Percentiles rank a stretch among this genome's conserved stretches.
These are phyloP conservation scores for Pangasius larnaudii DNA, from an alignment of 2,797 vertebrate species.

Conservation along the genomic window DNA sequence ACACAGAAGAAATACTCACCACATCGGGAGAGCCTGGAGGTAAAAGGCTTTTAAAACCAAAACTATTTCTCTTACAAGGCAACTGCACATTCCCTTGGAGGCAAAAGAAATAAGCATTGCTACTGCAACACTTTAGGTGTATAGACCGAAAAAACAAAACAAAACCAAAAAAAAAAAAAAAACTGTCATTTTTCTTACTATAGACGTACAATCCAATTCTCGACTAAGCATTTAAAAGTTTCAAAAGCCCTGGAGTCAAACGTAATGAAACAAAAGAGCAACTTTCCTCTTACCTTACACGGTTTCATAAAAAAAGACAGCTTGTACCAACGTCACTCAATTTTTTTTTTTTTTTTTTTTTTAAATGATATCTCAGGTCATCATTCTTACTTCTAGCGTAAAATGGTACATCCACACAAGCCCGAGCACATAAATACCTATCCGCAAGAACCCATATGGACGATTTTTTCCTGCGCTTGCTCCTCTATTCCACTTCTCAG, in stretches of 20 bases:
- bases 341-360: slow-evolving; percentile 12
- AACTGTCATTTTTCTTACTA: slow-evolving; percentile 51
- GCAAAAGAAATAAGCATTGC: slow-evolving; percentile 58
- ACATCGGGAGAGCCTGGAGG: slow-evolving; percentile 64
- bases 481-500: slow-evolving; percentile 98
- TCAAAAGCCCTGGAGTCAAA: slow-evolving; percentile 62
- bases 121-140: slow-evolving; percentile 51
- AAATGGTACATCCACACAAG: slow-evolving; percentile 97
- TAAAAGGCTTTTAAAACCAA: slow-evolving; percentile 46
- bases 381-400: slow-evolving; percentile 73
- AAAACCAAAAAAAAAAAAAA: no score
- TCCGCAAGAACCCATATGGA: slow-evolving; percentile 99
- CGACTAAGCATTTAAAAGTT: slow-evolving; percentile 62
- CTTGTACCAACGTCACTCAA: slow-evolving; percentile 72
- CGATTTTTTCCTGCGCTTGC: slow-evolving; percentile 97
- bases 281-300: slow-evolving; percentile 91
- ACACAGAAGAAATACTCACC: slow-evolving; percentile 74
- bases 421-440: slow-evolving; percentile 99
- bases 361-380: slow-evolving; percentile 61
- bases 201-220: slow-evolving; percentile 57
- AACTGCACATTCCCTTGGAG: slow-evolving; percentile 49
- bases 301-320: slow-evolving; percentile 80
- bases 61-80: slow-evolving; percentile 62
- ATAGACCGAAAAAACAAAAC: not conserved
- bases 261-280: slow-evolving; percentile 67